These are phyloP conservation scores for Drosophila sp. DNA, from an alignment of 1,140 invertebrate species.

Conservation along the genomic window DNA sequence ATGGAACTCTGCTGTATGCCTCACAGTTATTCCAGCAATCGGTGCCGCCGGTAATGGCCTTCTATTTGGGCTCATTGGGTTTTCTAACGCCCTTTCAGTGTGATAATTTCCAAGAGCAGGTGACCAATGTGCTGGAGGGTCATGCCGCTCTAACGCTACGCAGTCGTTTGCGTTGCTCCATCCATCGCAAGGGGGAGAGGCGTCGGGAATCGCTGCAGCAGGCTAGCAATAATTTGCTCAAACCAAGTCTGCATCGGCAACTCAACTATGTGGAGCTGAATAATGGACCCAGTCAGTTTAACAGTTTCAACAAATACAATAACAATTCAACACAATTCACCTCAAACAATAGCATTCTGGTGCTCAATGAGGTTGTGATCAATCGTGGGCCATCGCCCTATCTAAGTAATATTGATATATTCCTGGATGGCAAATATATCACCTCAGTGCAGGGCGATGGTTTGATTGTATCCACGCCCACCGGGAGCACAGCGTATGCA, in stretches of 20 bases:
- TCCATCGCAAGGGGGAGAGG: conserved; percentile 87
- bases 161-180: conserved; percentile 94
- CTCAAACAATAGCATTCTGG: conserved; percentile 82
- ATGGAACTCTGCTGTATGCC: conserved; percentile 97
- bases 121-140: conserved; percentile 95
- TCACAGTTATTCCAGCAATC: conserved; percentile 97
- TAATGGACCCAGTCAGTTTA: conserved; percentile 25
- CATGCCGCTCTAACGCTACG: conserved; percentile 95
- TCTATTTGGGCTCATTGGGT: conserved; percentile 96
- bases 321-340: conserved; percentile 21
- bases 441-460: conserved; percentile 98
- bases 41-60: conserved; percentile 98
- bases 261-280: conserved; percentile 38
- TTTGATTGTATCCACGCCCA: conserved; percentile 96
- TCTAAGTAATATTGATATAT: conserved; percentile 97
- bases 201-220: conserved; percentile 60
- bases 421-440: conserved; percentile 96
- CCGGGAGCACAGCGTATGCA: conserved; percentile 98
- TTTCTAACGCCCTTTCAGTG: conserved; percentile 98
- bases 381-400: conserved; percentile 97
- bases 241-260: conserved; percentile 41
- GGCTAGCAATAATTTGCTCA: conserved; percentile 31
- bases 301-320: conserved; percentile 35
- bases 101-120: conserved; percentile 96
- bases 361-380: conserved; percentile 98